Evolutionary conservation across 2,113 vertebrate species (phyloP), one percentile per base, ranked within the genome.

Genomic region (Setophaga petechia): DNA sequence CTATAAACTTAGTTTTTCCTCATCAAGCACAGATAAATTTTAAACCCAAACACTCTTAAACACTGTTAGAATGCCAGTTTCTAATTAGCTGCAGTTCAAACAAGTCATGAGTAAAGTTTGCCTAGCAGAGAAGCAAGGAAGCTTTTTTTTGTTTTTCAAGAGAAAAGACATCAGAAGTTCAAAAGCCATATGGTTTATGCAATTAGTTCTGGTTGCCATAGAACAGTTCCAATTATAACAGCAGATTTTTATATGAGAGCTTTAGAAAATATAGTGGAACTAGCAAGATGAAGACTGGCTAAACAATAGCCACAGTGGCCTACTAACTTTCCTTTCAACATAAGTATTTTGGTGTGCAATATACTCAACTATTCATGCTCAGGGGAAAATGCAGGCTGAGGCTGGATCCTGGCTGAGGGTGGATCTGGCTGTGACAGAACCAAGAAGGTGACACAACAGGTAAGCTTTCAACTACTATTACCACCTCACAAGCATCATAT

Each of bases 401-500:
- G 4, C 24, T 58, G 24, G 10, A 84, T 37, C 10, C 23, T 5
- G 1, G 18, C 19, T 85, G 5, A 4, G 37, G 37, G 37, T 39
- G 37, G 37, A 39, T 39, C 37, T 39, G 37, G 5, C 0, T 49
- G 25, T 52, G 12, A 23, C 3, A 78, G 11, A 85, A 80, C 2
- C 11, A 23, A 58, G 33, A 2, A 33, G 9, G 11, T 39, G 19
- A 66, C 30, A 63, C 43, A 80, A 68, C 21, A 62, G 24, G 10
- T 24, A 39, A 62, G 18, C 10, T 8, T 85, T 73, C 35, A 81
- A 25, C 4, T 33, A 51, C 49, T n/a, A n/a, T 39, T 62, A 83
- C 4, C 20, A 61, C 2, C 17, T 52, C 58, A 57, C 7, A 2
- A 6, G 2, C 7, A 11, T 4, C 7, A 9, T 3, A 28, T 2